Percentiles rank a stretch among this genome's conserved stretches.
Conservation (phyloP, 2,113 vertebrate genomes). For the Lota lota region DNA sequence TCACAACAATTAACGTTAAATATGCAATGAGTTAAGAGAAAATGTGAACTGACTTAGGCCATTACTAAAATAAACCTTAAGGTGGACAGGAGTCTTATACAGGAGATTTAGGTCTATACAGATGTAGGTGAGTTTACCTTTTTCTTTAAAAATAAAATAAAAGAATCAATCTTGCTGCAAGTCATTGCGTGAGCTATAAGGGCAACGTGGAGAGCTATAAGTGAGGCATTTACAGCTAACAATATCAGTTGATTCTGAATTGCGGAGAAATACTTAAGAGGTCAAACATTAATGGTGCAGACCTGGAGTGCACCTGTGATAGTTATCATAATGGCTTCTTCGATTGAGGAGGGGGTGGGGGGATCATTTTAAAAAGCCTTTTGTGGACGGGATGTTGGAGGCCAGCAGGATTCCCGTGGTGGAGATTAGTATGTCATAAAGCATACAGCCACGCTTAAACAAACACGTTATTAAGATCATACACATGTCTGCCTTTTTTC, state of each 20-base stretch:
- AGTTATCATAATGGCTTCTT: slow-evolving; percentile 67
- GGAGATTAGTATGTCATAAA: slow-evolving; percentile 25
- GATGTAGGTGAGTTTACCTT: slow-evolving; percentile 22
- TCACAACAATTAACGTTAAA: slow-evolving; percentile 32
- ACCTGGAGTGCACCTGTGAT: slow-evolving; percentile 60
- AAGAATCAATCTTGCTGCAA: too few relatives aligned
- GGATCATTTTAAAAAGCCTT: slow-evolving; percentile 48
- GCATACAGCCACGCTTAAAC: slow-evolving; percentile 28
- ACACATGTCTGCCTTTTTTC: slow-evolving; percentile 2
- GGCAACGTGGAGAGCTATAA: slow-evolving; percentile 46
- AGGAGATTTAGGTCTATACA: slow-evolving; percentile 38
- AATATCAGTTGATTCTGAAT: slow-evolving; percentile 70
- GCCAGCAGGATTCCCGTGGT: slow-evolving; percentile 42
- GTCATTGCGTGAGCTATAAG: too few relatives aligned
- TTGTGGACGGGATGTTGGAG: slow-evolving; percentile 45
- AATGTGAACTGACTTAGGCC: slow-evolving; percentile 39
- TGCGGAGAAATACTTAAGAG: slow-evolving; percentile 55
- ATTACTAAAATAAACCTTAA: too few relatives aligned
- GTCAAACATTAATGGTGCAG: slow-evolving; percentile 70
- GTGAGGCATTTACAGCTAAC: slow-evolving; percentile 71
- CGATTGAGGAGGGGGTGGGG: slow-evolving; percentile 37
- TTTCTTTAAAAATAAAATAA: too few relatives aligned
- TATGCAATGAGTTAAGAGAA: slow-evolving; percentile 23
- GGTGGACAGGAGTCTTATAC: not conserved
- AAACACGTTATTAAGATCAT: slow-evolving; percentile 37